Base-by-base conservation (phyloP, 2,113 vertebrate genomes). In the Oceanodroma tethys region DNA sequence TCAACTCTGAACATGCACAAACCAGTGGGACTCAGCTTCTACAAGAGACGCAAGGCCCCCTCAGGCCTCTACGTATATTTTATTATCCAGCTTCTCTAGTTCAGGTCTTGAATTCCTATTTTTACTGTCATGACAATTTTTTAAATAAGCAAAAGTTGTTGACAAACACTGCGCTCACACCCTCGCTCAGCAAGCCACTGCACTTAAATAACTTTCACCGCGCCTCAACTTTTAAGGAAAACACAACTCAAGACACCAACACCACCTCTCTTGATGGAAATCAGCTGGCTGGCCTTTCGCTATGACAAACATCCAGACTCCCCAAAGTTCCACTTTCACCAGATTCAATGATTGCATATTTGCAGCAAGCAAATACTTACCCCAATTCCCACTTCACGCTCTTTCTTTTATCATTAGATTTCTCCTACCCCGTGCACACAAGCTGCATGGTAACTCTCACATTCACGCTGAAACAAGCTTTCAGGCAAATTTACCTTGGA, bases 401-500 rank as follows among this genome's bases (percentile, higher is more conserved):
- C 22, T 45, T 65, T 50, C 75, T 67, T 48, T 58, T n/a, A 63
- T 29, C 86, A 81, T 84, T 43, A 70, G 16, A 92, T 92, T 97
- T 96, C 60, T 86, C 84, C 71, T 88, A 22, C 23, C 72, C 10
- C 0, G 20, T 48, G 80, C 72, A 75, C 48, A 42, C 73, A 91
- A 83, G 36, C n/a, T 72, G 30, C 82, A 58, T 20, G 73, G 65
- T 55, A 92, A 91, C 80, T 92, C 84, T 84, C 80, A 59, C 80
- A 59, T 66, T 96, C 72, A 50, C 30, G 16, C 58, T 19, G 47
- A 92, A 96, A 93, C 34, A 91, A 89, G 81, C 80, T 93, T 93
- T 85, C 59, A 42, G 91, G 81, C 19, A 21, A 95, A 93, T 96
- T 91, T 50, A 91, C 78, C 92, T 92, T 83, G 4, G 65, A 96